Evolutionary conservation across 2,113 vertebrate species (phyloP), one percentile per base, ranked within the genome.

Genomic region (Mionectes macconnelli): DNA sequence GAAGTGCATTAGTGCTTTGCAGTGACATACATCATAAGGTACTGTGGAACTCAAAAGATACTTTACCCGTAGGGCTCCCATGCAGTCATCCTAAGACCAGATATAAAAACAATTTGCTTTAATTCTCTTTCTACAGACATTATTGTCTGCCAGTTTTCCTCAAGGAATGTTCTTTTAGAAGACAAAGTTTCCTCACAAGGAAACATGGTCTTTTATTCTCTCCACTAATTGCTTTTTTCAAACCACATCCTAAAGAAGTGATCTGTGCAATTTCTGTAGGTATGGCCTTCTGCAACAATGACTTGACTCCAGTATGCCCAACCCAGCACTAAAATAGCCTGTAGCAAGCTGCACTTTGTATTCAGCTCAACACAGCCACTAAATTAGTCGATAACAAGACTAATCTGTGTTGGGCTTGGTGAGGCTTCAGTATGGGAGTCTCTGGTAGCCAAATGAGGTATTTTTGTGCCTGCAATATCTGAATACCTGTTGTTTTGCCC

Each of bases 51-150:
- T 78, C 89, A 55, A 39, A 93, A 55, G 81, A 89, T 31, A 12
- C 53, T 74, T 89, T 47, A 89, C 60, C 57, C 42, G 67, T n/a
- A 89, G 39, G 47, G 2, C 10, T 94, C 42, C 45, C 49, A 70
- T 45, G 45, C 42, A 91, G 73, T 33, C 60, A 72, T 72, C 78
- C 55, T 56, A 76, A 82, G 53, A 76, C 59, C 33, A 91, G 82
- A 82, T 89, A 76, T 40, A 76, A 94, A 95, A 84, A 60, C 35
- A 68, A 76, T 82, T 93, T 75, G 12, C 73, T 89, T 55, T 87
- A 90, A 87, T 76, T 91, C n/a, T 57, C n/a, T 69, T 91, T 76
- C 62, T 69, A 63, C n/a, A 68, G 52, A 68, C 40, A n/a, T 73
- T 56, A 57, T 17, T 79, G 35, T 55, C 55, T 81, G 33, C 15